phyloP scores from a whole-genome alignment of 2,797 vertebrate species.

The Thunnus albacares region DNA sequence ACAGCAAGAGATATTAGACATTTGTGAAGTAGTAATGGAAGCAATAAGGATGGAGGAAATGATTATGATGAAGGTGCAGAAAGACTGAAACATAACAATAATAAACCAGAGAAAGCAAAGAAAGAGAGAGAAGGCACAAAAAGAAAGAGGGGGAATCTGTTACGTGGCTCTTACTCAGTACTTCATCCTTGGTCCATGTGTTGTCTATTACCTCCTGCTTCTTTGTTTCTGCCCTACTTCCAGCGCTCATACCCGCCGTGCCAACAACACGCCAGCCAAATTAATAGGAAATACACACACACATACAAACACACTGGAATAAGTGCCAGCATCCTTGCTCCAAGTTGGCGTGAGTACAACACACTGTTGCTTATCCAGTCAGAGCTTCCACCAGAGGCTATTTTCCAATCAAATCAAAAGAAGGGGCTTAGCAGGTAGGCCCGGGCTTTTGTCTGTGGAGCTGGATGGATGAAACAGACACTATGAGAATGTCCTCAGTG shows the following conservation, averaged over 20 bases:
- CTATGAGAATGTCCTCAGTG: slow-evolving; percentile 67
- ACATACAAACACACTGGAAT: slow-evolving; percentile 59
- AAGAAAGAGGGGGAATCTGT: slow-evolving; percentile 42
- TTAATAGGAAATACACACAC: slow-evolving; percentile 78
- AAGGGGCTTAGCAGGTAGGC: slow-evolving; percentile 78
- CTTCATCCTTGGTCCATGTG: slow-evolving; percentile 75
- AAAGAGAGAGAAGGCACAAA: slow-evolving; percentile 16
- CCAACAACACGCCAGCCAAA: slow-evolving; percentile 79
- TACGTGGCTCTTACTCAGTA: slow-evolving; percentile 47
- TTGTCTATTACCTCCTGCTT: slow-evolving; percentile 79
- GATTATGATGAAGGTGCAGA: background rate
- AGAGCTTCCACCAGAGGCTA: slow-evolving; percentile 71
- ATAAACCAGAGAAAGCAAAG: slow-evolving; percentile 29
- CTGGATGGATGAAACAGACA: slow-evolving; percentile 73
- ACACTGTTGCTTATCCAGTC: slow-evolving; percentile 73
- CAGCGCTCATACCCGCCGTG: slow-evolving; percentile 72
- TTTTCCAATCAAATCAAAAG: slow-evolving; percentile 79
- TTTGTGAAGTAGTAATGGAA: background rate
- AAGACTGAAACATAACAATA: slow-evolving; percentile 1
- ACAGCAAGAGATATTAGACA: background rate
- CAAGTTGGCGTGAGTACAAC: slow-evolving; percentile 73
- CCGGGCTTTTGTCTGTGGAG: slow-evolving; percentile 61
- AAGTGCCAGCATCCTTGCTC: slow-evolving; percentile 73
- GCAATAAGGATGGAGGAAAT: background rate
- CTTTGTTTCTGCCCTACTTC: slow-evolving; percentile 84